A percentile compares a stretch with the other conserved stretches of the same genome.
Evolutionary conservation across 1,140 invertebrate species (phyloP).

Genomic region (Trissolcus basalis): DNA sequence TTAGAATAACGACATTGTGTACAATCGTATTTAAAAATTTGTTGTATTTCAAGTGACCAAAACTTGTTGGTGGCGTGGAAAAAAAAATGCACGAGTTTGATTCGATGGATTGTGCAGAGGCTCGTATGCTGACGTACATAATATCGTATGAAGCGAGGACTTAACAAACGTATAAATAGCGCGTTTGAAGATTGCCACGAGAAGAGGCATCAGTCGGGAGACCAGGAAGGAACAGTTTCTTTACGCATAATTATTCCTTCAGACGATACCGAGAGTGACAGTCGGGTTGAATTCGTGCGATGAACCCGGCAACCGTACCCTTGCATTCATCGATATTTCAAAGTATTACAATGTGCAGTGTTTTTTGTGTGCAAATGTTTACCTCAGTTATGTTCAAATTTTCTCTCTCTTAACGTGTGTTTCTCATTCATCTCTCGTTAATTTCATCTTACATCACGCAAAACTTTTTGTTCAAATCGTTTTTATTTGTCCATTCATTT

Average conservation of each 20-base stretch:
- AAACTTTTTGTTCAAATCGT: too few relatives aligned
- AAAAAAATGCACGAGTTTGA: not conserved
- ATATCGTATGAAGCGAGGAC: slow-evolving; percentile 60
- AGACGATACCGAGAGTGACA: slow-evolving; percentile 37
- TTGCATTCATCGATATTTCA: not conserved
- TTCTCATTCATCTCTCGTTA: too few relatives aligned
- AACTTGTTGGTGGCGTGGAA: not conserved
- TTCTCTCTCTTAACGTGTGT: too few relatives aligned
- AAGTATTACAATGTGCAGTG: not conserved
- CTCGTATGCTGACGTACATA: slow-evolving; percentile 56
- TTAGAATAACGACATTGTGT: too few relatives aligned
- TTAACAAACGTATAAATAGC: slow-evolving; percentile 72
- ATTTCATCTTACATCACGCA: too few relatives aligned
- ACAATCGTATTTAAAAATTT: too few relatives aligned
- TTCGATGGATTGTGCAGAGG: slow-evolving; percentile 42
- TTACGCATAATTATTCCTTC: slow-evolving; percentile 50
- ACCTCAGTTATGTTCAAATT: too few relatives aligned
- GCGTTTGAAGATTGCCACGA: slow-evolving; percentile 65
- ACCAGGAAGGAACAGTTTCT: slow-evolving; percentile 60
- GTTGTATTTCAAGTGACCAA: too few relatives aligned
- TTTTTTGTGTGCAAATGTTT: not conserved
- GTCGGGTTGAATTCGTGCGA: slow-evolving; percentile 29
- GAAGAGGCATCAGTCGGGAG: slow-evolving; percentile 62
- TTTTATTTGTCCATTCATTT: too few relatives aligned
- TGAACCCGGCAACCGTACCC: slow-evolving; percentile 19